Evolutionary conservation across 2,113 vertebrate species (phyloP), one percentile per base, ranked within the genome.

Genomic region (Emydura subglobosa): DNA sequence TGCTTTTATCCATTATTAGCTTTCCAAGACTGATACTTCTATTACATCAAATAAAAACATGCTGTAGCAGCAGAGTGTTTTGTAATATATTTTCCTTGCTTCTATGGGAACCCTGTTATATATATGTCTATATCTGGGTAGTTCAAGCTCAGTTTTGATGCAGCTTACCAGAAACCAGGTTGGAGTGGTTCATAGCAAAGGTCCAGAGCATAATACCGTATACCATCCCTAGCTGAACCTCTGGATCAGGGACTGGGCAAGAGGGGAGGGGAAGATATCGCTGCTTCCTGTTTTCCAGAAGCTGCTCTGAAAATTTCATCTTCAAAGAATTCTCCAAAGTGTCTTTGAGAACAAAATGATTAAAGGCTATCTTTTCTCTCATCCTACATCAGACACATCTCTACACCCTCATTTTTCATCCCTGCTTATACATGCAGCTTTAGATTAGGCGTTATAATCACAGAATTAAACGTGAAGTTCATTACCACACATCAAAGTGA

Each of bases 271-370:
- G 89, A 11, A 0, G 27, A 59, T 49, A 72, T 42, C 5, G 0
- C 59, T 39, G 72, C 85, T 84, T 95, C 85, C 85, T 39, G 0
- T 92, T 94, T 96, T 94, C 89, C 89, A 90, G 91, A 90, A 88
- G 88, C 95, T 90, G 96, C 55, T 72, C 86, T 86, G 87, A 89
- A 96, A 95, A 89, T 47, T 22, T 87, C 89, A 42, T 97, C 97
- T 97, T 97, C 95, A 98, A 98, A 98, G 96, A 86, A 88, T 39
- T 86, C 92, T 97, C 95, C 97, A 93, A 95, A 96, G 94, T 92
- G 86, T 86, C 97, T 98, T 98, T 97, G 97, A 98, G 97, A 98
- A 95, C 94, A 97, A 93, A 95, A 97, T 98, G 98, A 98, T 98
- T 97, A 98, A 97, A 98, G 96, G 94, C 96, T 97, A 94, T 82